A percentile compares a stretch with the other conserved stretches of the same genome.
phyloP scores from a whole-genome alignment of 2,113 vertebrate genomes.

The Calyptomena viridis region DNA sequence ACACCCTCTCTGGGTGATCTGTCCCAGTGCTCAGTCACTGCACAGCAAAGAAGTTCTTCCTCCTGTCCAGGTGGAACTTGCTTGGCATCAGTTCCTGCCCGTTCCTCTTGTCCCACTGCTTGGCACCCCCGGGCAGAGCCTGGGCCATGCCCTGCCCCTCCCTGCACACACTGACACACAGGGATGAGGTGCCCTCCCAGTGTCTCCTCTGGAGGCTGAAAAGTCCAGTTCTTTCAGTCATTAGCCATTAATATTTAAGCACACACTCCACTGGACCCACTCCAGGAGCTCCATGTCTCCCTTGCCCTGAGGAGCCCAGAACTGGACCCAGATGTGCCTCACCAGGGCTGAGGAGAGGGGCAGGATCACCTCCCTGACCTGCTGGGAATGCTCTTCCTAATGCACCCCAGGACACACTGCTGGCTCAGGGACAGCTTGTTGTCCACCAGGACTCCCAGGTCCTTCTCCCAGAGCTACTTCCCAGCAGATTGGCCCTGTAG shows the following conservation, averaged over 20 bases:
- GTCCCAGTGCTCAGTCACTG: fast-evolving
- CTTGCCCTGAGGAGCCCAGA: neutral
- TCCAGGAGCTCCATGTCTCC: neutral
- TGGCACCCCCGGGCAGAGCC: neutral
- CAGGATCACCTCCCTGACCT: neutral
- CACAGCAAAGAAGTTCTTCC: neutral
- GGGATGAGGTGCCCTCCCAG: neutral
- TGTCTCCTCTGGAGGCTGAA: fast-evolving
- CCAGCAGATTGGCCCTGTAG: neutral
- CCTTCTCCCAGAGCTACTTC: neutral
- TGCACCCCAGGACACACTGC: no score
- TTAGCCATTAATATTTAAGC: no score
- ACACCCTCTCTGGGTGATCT: neutral
- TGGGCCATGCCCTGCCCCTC: neutral
- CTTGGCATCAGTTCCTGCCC: neutral
- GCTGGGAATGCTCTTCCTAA: neutral
- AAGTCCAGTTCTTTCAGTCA: neutral
- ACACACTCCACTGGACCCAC: fast-evolving
- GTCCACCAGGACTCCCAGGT: neutral
- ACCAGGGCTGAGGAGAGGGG: neutral
- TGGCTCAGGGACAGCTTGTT: neutral
- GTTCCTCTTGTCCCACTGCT: neutral
- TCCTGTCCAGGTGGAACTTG: neutral
- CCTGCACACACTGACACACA: neutral
- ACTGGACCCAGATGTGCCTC: neutral